Evolutionary conservation across 2,797 vertebrate species (phyloP).

Genomic region (Hoplostethus mediterraneus): DNA sequence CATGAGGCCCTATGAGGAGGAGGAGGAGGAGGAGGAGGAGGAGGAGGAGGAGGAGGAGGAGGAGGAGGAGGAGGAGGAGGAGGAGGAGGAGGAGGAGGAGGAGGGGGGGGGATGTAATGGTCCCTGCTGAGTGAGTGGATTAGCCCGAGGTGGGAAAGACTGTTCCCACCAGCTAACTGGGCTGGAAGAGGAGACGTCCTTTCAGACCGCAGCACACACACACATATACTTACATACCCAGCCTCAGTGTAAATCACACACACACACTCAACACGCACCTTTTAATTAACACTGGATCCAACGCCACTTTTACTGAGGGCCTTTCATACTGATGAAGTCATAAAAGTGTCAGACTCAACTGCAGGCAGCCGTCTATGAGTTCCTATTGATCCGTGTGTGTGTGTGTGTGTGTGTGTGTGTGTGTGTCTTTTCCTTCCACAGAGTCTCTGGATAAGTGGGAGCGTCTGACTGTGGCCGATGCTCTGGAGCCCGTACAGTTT

Average conservation of each 20-base stretch:
- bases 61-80: slow-evolving; percentile 14
- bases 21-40: background rate
- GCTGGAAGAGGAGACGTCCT: slow-evolving; percentile 24
- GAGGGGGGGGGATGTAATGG: slow-evolving; percentile 41
- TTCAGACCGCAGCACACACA: background rate
- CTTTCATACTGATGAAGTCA: too few relatives aligned
- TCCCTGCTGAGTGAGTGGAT: slow-evolving; percentile 70
- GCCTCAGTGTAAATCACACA: slow-evolving; percentile 15
- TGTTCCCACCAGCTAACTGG: slow-evolving; percentile 30
- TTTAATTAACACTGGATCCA: too few relatives aligned
- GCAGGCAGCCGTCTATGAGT: background rate
- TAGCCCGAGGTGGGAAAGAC: slow-evolving; percentile 53
- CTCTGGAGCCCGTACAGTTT: slow-evolving; percentile 96
- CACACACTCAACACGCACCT: too few relatives aligned
- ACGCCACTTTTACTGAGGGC: too few relatives aligned
- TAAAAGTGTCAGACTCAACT: too few relatives aligned
- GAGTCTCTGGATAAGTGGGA: slow-evolving; percentile 99
- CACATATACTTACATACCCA: slow-evolving; percentile 1
- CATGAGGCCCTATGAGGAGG: slow-evolving; percentile 9
- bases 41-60: slow-evolving; percentile 9
- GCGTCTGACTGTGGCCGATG: slow-evolving; percentile 95
- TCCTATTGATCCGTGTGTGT: slow-evolving; percentile 1
- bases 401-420: slow-evolving; percentile 9
- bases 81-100: background rate
- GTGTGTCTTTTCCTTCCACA: slow-evolving; percentile 58